Evolutionary conservation across 2,797 vertebrate genomes (phyloP), one percentile per base, ranked within the genome.

Genomic region (Myiotriccus ornatus): DNA sequence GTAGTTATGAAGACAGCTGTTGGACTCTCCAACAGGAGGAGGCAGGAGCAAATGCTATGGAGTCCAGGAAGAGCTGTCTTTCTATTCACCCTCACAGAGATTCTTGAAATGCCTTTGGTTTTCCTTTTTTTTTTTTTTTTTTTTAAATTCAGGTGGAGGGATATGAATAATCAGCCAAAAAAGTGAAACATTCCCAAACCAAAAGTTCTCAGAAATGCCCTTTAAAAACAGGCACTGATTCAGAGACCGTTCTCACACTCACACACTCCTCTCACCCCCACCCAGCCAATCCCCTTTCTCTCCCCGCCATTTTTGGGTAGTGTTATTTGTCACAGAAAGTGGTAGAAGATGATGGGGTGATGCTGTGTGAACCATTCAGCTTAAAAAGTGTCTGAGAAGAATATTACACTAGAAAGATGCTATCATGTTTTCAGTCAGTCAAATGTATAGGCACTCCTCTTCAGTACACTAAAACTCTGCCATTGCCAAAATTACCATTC

Each of bases 1-100:
- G 84, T 64, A 93, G 95, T 97, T 96, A 87, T 92, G 94, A 95
- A 96, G 94, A 97, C 97, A 98, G 97, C 97, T 98, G 97, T 95
- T 95, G 93, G 82, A 55, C 77, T 88, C 55, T 90, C 68, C 53
- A 85, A 4, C 69, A 63, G 56, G 41, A 53, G 64, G 34, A 89
- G 82, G 25, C 49, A 80, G 43, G 34, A 63, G 50, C 37, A 84
- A 84, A 91, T 64, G 24, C 25, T 81, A 14, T 57, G 53, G 49
- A 81, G 73, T 73, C 69, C 50, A 44, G 35, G 47, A 69, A 74
- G 68, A 86, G 73, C 86, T 87, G 62, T 84, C 76, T 87, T 90
- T 62, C 63, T 79, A 46, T 64, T 94, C 55, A 76, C 19, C 71
- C 74, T 88, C 70, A n/a, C 79, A 87, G 92, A 94, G 91, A 80